These are phyloP conservation scores for Pedetes capensis DNA, from an alignment of 2,113 vertebrate genomes.

Conservation along the genomic window DNA sequence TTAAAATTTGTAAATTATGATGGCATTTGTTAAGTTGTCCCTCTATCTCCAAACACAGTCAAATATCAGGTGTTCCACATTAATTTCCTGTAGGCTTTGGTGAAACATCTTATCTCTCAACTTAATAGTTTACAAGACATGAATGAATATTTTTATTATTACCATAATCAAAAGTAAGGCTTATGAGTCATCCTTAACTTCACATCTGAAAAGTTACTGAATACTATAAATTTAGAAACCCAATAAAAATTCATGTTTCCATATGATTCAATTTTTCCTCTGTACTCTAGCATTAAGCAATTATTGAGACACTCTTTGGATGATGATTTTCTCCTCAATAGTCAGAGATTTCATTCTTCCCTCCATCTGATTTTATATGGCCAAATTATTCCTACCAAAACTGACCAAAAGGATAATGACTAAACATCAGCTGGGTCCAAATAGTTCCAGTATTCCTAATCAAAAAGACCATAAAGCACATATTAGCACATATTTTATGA, in stretches of 20 bases:
- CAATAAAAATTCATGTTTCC: conserved; percentile 37
- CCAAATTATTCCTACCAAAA: neutral
- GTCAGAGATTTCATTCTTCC: neutral
- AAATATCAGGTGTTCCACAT: conserved; percentile 73
- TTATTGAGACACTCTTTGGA: neutral
- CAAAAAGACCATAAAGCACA: neutral
- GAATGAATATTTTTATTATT: conserved; percentile 47
- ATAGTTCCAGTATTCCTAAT: conserved; percentile 2
- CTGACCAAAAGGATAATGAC: neutral
- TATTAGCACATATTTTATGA: neutral
- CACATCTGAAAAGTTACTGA: neutral
- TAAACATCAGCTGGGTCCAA: neutral
- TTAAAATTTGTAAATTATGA: conserved; percentile 70
- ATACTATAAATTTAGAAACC: conserved; percentile 42
- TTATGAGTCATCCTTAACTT: conserved; percentile 51
- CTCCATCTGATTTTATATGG: neutral
- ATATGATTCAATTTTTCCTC: neutral
- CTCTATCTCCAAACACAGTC: conserved; percentile 70
- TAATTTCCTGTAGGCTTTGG: conserved; percentile 61
- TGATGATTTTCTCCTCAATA: neutral
- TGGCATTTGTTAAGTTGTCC: conserved; percentile 75
- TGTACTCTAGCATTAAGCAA: neutral
- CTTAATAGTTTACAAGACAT: conserved; percentile 20
- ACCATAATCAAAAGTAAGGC: neutral
- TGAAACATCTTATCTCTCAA: conserved; percentile 48